Evolutionary conservation across 2,113 vertebrate species (phyloP), one percentile per base, ranked within the genome.

Genomic region (Salminus brasiliensis): DNA sequence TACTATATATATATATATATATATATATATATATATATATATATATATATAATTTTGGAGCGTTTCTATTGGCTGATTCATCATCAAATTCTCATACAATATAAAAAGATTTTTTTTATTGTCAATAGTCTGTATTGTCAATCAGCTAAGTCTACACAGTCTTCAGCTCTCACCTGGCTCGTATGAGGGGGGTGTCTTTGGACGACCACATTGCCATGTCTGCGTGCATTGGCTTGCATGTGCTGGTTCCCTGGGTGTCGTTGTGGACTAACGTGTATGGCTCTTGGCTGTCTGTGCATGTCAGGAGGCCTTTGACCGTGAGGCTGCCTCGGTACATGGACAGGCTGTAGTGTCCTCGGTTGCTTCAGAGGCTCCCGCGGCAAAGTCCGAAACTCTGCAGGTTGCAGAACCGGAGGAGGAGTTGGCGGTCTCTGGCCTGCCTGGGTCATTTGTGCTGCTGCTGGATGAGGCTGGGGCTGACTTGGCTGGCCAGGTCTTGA

Each of bases 121-220:
- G n/a, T n/a, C n/a, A n/a, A n/a, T n/a, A n/a, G n/a, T n/a, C n/a
- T n/a, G n/a, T n/a, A n/a, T n/a, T n/a, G n/a, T 43, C 39, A 36
- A 4, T 4, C 34, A 49, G 45, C 45, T 13, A n/a, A 66, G 36
- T 47, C 15, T 75, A 47, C 15, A 49, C 53, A 67, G 55, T 43
- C n/a, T n/a, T n/a, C n/a, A n/a, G n/a, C n/a, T 80, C 88, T 90
- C 81, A 93, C 91, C 90, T 92, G 90, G 15, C 27, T 75, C 27
- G 80, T 62, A 7, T 89, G 88, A 47, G 70, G 69, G 63, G 78
- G 29, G 45, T 87, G 78, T 59, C 84, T 68, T 29, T 41, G n/a
- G 4, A 4, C 52, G 0, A 85, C 82, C 10, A 25, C 16, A 25
- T 39, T 67, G 4, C 53, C 72, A 18, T 81, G 89, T 25, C 71